Conservation (phyloP, 2,797 vertebrate species). For the Paguma larvata region DNA sequence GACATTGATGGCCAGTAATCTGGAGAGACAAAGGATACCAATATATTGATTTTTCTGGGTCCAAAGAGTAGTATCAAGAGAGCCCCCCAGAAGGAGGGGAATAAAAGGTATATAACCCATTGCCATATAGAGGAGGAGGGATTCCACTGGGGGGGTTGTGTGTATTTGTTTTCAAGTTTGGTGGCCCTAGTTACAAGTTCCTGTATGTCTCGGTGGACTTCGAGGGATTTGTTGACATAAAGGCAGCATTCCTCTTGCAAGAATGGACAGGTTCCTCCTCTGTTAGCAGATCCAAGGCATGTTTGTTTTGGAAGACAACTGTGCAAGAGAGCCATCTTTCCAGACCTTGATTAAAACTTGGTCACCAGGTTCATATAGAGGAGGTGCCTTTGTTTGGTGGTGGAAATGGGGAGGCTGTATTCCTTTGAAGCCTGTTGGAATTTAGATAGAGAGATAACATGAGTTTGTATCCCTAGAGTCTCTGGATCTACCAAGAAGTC, state of each 20-base stretch:
- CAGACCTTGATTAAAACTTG: not conserved
- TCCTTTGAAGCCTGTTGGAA: not conserved
- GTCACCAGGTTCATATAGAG: not conserved
- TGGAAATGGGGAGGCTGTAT: not conserved
- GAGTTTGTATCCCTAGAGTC: not conserved
- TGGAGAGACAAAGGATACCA: not conserved
- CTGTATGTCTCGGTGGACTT: not conserved
- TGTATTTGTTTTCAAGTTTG: not conserved
- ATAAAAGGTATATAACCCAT: not conserved
- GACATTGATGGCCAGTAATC: not conserved
- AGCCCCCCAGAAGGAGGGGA: not conserved
- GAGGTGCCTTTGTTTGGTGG: not conserved
- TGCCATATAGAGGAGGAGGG: not conserved
- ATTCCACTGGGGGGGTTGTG: not conserved
- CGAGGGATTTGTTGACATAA: not conserved
- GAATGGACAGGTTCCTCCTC: not conserved
- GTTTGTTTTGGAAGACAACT: not conserved
- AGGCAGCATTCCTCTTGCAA: not conserved
- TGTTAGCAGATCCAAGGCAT: not conserved
- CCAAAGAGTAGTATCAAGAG: not conserved
- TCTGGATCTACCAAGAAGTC: not conserved
- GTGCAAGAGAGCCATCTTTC: not conserved
- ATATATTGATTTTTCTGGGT: not conserved
- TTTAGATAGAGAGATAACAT: not conserved
- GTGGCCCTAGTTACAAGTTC: not conserved